Conservation (phyloP, 2,888 invertebrate genomes). For the Bembecia ichneumoniformis region DNA sequence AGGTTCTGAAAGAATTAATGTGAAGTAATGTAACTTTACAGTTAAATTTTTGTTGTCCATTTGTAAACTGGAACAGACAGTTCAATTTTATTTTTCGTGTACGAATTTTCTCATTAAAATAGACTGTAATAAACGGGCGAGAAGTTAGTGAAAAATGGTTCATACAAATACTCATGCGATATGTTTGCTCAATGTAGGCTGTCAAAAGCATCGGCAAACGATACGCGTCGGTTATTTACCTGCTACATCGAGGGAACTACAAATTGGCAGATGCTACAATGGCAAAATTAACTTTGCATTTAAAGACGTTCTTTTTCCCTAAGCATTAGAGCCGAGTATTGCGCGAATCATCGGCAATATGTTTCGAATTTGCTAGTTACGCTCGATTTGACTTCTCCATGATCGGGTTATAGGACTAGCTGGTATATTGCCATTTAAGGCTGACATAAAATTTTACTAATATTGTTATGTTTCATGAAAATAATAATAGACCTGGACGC, state of each 20-base stretch:
- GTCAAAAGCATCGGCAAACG: constrained; percentile 61
- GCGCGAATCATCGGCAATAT: too few species aligned
- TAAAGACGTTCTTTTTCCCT: background rate
- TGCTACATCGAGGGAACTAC: constrained; percentile 32
- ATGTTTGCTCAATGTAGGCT: constrained; percentile 48
- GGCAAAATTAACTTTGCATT: background rate
- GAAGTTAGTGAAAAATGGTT: constrained; percentile 19
- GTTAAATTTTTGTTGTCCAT: too few species aligned
- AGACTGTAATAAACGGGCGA: background rate
- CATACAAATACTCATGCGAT: constrained; percentile 31
- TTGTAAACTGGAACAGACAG: too few species aligned
- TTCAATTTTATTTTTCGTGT: background rate
- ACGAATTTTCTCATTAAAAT: background rate
- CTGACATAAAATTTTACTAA: background rate
- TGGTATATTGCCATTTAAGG: constrained; percentile 4
- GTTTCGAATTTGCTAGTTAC: constrained; percentile 10
- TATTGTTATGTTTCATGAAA: background rate
- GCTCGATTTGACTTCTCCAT: constrained; percentile 37
- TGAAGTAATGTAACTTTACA: too few species aligned
- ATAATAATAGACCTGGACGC: too few species aligned
- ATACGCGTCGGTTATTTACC: constrained; percentile 47
- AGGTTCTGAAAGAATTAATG: too few species aligned
- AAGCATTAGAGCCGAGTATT: too few species aligned
- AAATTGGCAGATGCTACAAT: constrained; percentile 1
- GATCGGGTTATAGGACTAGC: constrained; percentile 27